Evolutionary conservation across 2,113 vertebrate genomes (phyloP).

Genomic region (Hippoglossus stenolepis): DNA sequence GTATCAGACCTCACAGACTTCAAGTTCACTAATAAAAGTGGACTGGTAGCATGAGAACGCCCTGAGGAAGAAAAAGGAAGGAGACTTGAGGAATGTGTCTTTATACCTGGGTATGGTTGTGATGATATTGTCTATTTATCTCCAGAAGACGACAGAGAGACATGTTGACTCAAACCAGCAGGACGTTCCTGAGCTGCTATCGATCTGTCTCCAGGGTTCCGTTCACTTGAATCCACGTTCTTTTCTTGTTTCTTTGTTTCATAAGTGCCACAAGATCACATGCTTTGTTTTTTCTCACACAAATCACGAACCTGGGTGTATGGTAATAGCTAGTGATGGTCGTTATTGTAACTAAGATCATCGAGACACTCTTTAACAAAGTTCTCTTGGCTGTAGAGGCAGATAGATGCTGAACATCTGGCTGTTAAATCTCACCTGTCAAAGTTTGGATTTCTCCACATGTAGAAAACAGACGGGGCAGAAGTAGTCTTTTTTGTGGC

Average conservation of each 20-base stretch:
- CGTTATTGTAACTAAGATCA: constrained; percentile 2
- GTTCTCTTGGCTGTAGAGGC: not conserved
- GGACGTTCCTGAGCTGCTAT: constrained; percentile 46
- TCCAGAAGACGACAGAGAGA: constrained; percentile 34
- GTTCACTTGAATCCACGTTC: constrained; percentile 49
- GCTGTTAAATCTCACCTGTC: constrained; percentile 6
- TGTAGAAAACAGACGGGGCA: not conserved
- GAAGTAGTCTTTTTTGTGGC: not conserved
- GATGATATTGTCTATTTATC: constrained; percentile 19
- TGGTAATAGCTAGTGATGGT: constrained; percentile 7
- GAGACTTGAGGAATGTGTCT: constrained; percentile 49
- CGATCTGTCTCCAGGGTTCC: constrained; percentile 50
- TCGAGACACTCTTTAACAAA: no score
- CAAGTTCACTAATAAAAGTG: constrained; percentile 34
- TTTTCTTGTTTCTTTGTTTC: constrained; percentile 31
- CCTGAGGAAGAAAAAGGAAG: constrained; percentile 27
- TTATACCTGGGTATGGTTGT: constrained; percentile 26
- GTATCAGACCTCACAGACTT: constrained; percentile 28
- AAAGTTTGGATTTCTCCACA: not conserved
- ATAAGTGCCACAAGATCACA: constrained; percentile 46
- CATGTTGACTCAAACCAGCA: constrained; percentile 24
- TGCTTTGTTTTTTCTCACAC: constrained; percentile 12
- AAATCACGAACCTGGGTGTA: constrained; percentile 32
- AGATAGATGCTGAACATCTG: constrained; percentile 1
- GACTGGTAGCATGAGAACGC: constrained; percentile 2